Conservation (phyloP, 2,888 invertebrate species). For the Notocelia uddmanniana region DNA sequence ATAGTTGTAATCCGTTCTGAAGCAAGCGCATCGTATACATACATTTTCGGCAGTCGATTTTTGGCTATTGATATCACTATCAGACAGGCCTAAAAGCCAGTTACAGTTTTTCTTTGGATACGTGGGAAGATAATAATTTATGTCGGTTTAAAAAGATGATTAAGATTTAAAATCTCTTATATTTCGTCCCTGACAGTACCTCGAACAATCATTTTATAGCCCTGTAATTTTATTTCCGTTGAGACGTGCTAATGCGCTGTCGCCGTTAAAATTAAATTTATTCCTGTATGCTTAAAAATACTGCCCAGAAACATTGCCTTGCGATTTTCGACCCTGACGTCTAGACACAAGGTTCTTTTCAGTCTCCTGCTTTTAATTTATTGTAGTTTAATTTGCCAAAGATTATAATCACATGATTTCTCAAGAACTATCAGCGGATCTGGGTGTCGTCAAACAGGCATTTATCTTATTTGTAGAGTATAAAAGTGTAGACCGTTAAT, state of each 20-base stretch:
- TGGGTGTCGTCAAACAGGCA: constrained; percentile 36
- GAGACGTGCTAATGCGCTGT: constrained; percentile 33
- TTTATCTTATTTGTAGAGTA: constrained; percentile 40
- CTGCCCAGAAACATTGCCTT: neutral
- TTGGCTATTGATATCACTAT: neutral
- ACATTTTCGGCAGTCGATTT: too few species aligned
- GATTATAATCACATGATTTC: constrained; percentile 59
- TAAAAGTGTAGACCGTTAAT: constrained; percentile 22
- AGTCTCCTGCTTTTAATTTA: neutral
- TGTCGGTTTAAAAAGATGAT: neutral
- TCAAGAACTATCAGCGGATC: constrained; percentile 48
- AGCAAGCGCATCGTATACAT: too few species aligned
- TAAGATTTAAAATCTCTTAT: neutral
- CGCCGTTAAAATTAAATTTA: constrained; percentile 42
- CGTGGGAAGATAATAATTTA: neutral
- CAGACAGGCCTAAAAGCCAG: neutral
- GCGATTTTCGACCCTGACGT: neutral
- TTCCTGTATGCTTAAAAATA: constrained; percentile 32
- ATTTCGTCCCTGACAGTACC: constrained; percentile 17
- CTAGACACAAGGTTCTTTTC: neutral
- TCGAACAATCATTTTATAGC: constrained; percentile 30
- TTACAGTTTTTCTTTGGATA: neutral
- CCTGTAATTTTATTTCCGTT: constrained; percentile 33
- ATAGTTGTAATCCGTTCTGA: too few species aligned
- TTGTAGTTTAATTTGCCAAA: constrained; percentile 34